Percentiles rank a stretch among this genome's conserved stretches.
These are phyloP conservation scores for Neosilurus mollespiculum DNA, from an alignment of 2,797 vertebrate species.

Conservation along the genomic window DNA sequence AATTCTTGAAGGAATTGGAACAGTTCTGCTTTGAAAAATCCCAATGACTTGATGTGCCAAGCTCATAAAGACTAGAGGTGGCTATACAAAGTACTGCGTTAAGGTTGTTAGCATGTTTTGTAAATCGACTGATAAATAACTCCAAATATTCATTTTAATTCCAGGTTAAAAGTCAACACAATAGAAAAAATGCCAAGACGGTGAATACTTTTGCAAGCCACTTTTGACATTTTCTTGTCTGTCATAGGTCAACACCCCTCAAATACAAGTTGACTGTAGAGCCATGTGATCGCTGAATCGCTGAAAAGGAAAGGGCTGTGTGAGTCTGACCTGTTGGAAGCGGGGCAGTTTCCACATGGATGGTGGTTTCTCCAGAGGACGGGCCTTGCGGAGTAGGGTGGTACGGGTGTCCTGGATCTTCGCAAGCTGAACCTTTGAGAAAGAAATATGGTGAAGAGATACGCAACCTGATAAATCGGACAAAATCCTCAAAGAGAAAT, in stretches of 20 bases:
- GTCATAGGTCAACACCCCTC: conserved; percentile 1
- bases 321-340: conserved; percentile 73
- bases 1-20: too few relatives aligned
- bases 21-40: too few relatives aligned
- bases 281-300: not conserved
- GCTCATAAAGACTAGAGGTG: too few relatives aligned
- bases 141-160: too few relatives aligned
- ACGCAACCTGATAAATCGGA: not conserved
- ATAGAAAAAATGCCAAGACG: too few relatives aligned
- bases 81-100: too few relatives aligned
- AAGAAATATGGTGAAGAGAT: not conserved
- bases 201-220: too few relatives aligned
- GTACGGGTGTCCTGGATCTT: conserved; percentile 69
- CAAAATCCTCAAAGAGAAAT: not conserved
- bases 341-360: conserved; percentile 74
- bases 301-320: not conserved
- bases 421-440: conserved; percentile 55
- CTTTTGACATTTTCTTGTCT: not conserved
- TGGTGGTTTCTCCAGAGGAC: conserved; percentile 50
- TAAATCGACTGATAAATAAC: too few relatives aligned
- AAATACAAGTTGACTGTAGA: not conserved
- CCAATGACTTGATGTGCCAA: too few relatives aligned
- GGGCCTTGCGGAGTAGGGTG: conserved; percentile 68
- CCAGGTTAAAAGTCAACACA: too few relatives aligned
- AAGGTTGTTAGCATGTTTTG: too few relatives aligned